Evolutionary conservation across 2,797 vertebrate species (phyloP).

Genomic region (Coluber constrictor): DNA sequence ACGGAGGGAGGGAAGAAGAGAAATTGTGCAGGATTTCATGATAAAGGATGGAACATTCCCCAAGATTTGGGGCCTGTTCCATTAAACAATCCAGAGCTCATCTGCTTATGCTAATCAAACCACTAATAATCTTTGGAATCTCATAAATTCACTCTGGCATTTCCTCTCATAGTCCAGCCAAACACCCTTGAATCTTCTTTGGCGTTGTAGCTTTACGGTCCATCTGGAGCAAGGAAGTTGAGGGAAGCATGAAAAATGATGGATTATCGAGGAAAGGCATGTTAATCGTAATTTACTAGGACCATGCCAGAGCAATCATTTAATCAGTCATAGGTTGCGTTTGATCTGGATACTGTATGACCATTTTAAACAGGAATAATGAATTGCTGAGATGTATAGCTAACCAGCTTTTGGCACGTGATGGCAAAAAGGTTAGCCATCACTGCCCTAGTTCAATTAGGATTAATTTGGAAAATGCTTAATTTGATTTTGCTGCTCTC

Average conservation of each 20-base stretch:
- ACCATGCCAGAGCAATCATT: conserved; percentile 7
- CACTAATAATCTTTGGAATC: conserved; percentile 3
- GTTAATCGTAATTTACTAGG: neutral
- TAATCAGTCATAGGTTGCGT: conserved; percentile 6
- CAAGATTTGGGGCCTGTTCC: neutral
- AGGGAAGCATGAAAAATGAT: conserved; percentile 15
- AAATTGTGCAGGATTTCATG: conserved; percentile 8
- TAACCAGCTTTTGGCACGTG: neutral
- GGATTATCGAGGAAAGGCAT: neutral
- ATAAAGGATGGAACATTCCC: neutral
- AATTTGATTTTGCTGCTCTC: no score
- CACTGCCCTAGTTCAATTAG: no score
- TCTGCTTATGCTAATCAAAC: neutral
- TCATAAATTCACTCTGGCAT: conserved; percentile 1
- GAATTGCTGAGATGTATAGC: neutral
- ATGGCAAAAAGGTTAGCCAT: no score
- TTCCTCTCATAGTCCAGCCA: conserved; percentile 8
- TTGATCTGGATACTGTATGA: neutral
- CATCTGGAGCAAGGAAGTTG: conserved; percentile 12
- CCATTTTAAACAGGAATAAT: neutral
- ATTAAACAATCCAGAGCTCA: conserved; percentile 6
- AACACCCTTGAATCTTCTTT: neutral
- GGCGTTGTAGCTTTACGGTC: neutral
- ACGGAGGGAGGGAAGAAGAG: neutral
- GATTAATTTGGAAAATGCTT: no score